These are phyloP conservation scores for Heliconius aoede DNA, from an alignment of 2,888 invertebrate genomes.

Conservation along the genomic window DNA sequence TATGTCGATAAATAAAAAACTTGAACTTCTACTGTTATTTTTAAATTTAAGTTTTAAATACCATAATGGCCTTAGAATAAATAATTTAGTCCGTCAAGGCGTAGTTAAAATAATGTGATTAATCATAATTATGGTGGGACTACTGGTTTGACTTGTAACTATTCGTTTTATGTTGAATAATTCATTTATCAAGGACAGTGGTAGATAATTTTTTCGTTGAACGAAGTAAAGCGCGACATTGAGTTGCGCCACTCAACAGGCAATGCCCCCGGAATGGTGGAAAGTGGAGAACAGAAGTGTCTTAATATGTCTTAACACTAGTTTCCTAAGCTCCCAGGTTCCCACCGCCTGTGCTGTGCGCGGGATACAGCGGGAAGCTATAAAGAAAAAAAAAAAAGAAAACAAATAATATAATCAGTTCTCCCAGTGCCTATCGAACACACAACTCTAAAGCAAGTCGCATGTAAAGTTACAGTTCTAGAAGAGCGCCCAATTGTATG, in stretches of 20 bases:
- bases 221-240: not conserved
- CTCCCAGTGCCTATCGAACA: too few species aligned
- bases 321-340: too few species aligned
- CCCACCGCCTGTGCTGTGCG: too few species aligned
- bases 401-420: not conserved
- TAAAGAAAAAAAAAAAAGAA: not conserved
- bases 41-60: not conserved
- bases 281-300: not conserved
- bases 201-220: not conserved
- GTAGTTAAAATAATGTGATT: too few species aligned
- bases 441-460: too few species aligned
- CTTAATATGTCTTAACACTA: too few species aligned
- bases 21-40: not conserved
- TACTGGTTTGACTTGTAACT: too few species aligned
- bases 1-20: not conserved
- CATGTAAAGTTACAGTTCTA: too few species aligned
- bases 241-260: not conserved
- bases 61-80: not conserved
- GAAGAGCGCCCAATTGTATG: too few species aligned
- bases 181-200: too few species aligned
- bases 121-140: too few species aligned
- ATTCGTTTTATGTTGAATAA: too few species aligned
- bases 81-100: not conserved
- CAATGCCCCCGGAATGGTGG: not conserved
- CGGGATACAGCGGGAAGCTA: not conserved